Percentiles rank a stretch among this genome's conserved stretches.
Conservation (phyloP, 2,113 vertebrate species). For the Sorex fumeus region DNA sequence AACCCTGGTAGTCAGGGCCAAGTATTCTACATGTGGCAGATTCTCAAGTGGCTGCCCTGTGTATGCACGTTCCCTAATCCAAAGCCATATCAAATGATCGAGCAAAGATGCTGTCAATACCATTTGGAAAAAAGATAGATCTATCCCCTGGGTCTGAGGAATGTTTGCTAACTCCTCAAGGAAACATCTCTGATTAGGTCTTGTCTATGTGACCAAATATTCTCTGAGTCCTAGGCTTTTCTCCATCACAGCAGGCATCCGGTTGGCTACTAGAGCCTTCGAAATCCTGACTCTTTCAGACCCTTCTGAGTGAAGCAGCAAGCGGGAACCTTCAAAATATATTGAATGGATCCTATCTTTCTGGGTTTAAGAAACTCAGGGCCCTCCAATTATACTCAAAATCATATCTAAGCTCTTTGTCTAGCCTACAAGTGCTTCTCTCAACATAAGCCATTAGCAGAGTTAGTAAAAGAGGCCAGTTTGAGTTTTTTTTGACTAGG, state of each 20-base stretch:
- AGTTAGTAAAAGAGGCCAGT: not conserved
- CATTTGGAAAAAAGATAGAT: not conserved
- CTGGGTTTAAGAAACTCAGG: not conserved
- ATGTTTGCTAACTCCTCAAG: not conserved
- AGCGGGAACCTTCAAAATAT: not conserved
- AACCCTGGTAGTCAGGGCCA: not conserved
- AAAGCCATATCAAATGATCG: not conserved
- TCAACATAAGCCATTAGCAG: not conserved
- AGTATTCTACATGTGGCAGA: not conserved
- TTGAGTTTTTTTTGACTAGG: not conserved
- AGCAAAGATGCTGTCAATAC: not conserved
- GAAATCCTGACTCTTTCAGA: not conserved
- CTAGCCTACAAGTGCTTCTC: not conserved
- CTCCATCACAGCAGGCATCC: not conserved
- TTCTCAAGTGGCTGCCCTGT: not conserved
- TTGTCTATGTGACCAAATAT: not conserved
- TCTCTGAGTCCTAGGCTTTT: not conserved
- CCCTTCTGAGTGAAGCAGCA: not conserved
- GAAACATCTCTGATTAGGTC: not conserved
- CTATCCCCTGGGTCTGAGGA: not conserved
- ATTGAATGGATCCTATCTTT: not conserved
- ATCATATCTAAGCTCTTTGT: slow-evolving; percentile 6
- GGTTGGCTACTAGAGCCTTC: not conserved
- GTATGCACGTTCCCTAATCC: no score
- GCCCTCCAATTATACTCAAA: not conserved